Conservation (phyloP, 1,140 invertebrate genomes). For the Procambarus clarkii region DNA sequence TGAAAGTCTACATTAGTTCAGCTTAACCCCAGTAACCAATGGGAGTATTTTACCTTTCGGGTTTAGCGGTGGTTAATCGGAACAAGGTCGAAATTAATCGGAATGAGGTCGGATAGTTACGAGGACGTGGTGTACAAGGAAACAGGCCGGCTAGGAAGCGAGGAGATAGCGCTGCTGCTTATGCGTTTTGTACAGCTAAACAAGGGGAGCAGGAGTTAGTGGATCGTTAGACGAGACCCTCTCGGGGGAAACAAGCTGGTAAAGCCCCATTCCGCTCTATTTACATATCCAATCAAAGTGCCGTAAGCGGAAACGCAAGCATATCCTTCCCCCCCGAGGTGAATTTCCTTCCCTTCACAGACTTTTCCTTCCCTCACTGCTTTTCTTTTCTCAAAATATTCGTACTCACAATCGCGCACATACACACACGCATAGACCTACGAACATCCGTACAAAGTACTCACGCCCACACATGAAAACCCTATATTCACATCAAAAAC, state of each 20-base stretch:
- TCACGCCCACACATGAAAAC: no score
- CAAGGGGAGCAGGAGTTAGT: conserved; percentile 5
- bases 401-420: no score
- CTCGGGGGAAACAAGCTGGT: conserved; percentile 18
- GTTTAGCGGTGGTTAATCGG: conserved; percentile 38
- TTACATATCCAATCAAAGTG: conserved; percentile 61
- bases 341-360: not conserved
- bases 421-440: no score
- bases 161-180: not conserved
- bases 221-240: conserved; percentile 2
- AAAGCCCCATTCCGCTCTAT: conserved; percentile 26
- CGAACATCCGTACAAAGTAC: no score
- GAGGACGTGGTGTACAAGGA: not conserved
- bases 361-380: conserved; percentile 4
- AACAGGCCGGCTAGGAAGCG: not conserved
- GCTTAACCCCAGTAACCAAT: conserved; percentile 44
- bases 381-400: not conserved
- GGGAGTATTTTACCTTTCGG: conserved; percentile 28
- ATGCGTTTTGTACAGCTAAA: conserved; percentile 5
- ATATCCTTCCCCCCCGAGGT: not conserved
- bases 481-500: no score
- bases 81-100: conserved; percentile 25
- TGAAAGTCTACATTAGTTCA: conserved; percentile 39
- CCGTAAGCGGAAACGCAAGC: conserved; percentile 34
- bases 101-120: conserved; percentile 14